Conservation (phyloP, 2,888 invertebrate genomes). For the Synergus umbraculus region DNA sequence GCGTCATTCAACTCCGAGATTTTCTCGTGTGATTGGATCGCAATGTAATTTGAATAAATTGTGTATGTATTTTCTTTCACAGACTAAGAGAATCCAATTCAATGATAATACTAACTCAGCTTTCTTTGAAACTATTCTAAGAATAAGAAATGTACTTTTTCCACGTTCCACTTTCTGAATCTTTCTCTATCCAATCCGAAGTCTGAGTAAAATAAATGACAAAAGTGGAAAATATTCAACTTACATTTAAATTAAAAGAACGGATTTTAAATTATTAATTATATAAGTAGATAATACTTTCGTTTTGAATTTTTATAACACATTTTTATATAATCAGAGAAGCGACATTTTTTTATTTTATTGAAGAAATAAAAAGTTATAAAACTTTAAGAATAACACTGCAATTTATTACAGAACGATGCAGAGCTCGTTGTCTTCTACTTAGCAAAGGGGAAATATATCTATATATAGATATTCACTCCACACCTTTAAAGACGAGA, state of each 20-base stretch:
- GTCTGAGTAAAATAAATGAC: background rate
- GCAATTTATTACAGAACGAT: conserved; percentile 1
- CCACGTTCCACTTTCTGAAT: background rate
- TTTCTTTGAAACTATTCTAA: background rate
- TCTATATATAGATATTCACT: background rate
- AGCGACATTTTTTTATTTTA: no score
- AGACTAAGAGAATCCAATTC: background rate
- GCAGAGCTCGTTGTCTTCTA: background rate
- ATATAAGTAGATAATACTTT: no score
- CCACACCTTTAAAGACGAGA: background rate
- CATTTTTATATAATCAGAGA: no score
- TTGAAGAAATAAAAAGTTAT: background rate
- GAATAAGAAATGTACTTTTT: background rate
- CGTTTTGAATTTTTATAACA: no score
- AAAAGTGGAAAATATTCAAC: background rate
- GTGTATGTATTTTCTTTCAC: background rate
- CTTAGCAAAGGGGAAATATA: background rate
- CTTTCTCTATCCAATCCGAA: background rate
- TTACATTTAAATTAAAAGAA: no score
- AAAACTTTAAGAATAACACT: background rate
- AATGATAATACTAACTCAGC: background rate
- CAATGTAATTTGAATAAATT: background rate
- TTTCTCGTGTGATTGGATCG: background rate
- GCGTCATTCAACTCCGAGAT: background rate
- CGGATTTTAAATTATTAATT: no score